Base-by-base conservation (phyloP, 1,140 invertebrate species). In the Thereuonema tuberculata region DNA sequence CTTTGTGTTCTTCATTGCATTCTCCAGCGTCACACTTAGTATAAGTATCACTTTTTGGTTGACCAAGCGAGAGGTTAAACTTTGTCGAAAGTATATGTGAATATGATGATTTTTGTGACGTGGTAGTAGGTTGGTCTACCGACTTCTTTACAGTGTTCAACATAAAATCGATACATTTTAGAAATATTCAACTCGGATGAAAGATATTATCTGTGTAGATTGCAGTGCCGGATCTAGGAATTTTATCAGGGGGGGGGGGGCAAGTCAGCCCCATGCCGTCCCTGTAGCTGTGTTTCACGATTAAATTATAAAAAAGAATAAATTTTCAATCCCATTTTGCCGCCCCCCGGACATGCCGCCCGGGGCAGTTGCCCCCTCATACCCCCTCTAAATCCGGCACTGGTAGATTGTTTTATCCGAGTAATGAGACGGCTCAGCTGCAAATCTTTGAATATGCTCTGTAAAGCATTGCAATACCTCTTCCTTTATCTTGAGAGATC, bases 21-120 rank as follows among this genome's bases (percentile, higher is more conserved):
- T 50, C 21, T 9, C 21, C 48, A 50, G 48, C 48, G 21, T 50
- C 48, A 50, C 48, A 50, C 9, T 5, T 50, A 5, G 48, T 9
- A 50, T 20, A 50, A 43, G 9, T 50, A 50, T 50, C 48, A 50
- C 48, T 50, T 24, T 20, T 50, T 50, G 48, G 48, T 50, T 14
- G 21, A 5, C 48, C 48, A 50, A 50, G 21, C 21, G 48, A 50
- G 17, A 14, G 21, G 21, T 50, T 50, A 20, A 50, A 50, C 21
- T 50, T 50, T 50, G 48, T 50, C 21, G 9, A 21, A 50, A 50
- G 21, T 9, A 50, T 14, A 24, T 50, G 48, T 24, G 48, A 14
- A 21, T 50, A 50, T 50, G 48, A 50, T 50, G 48, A 50, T 17
- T 43, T 43, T 43, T 43, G 37, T 43, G n/a, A 43, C 37, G 37